Evolutionary conservation across 2,113 vertebrate genomes (phyloP).

Genomic region (Upupa epops): DNA sequence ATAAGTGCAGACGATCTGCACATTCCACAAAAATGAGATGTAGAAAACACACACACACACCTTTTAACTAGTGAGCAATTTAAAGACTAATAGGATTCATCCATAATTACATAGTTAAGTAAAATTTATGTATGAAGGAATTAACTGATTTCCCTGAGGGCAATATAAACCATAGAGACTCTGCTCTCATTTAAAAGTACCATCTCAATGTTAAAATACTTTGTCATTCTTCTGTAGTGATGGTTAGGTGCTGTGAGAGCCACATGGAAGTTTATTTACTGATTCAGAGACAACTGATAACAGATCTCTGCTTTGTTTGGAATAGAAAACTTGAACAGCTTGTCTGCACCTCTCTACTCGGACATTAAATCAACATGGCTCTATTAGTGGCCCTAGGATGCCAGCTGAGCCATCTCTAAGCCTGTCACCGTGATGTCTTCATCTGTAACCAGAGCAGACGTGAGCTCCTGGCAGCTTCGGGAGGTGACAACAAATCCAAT

Average conservation of each 20-base stretch:
- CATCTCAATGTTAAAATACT: constrained; percentile 66
- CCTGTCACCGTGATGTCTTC: constrained; percentile 99
- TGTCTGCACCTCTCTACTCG: constrained; percentile 89
- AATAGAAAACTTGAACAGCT: constrained; percentile 87
- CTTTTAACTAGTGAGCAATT: constrained; percentile 75
- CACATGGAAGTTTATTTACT: constrained; percentile 77
- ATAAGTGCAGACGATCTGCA: constrained; percentile 70
- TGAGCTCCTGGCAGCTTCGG: constrained; percentile 93
- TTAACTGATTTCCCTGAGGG: constrained; percentile 77
- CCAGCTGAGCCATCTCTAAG: constrained; percentile 98
- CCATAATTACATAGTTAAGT: constrained; percentile 82
- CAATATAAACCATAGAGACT: constrained; percentile 71
- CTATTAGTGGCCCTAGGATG: constrained; percentile 94
- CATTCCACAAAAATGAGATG: constrained; percentile 53
- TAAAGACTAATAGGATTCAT: constrained; percentile 74
- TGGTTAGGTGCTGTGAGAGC: constrained; percentile 72
- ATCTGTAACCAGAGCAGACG: constrained; percentile 98
- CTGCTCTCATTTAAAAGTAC: constrained; percentile 59
- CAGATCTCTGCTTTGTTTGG: constrained; percentile 81
- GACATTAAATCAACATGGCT: constrained; percentile 91
- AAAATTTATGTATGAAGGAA: constrained; percentile 81
- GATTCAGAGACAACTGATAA: constrained; percentile 81
- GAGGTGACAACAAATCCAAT: constrained; percentile 99
- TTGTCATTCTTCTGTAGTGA: constrained; percentile 72
- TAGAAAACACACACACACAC: constrained; percentile 66